Conservation (phyloP, 2,797 vertebrate species). For the Selene dorsalis region DNA sequence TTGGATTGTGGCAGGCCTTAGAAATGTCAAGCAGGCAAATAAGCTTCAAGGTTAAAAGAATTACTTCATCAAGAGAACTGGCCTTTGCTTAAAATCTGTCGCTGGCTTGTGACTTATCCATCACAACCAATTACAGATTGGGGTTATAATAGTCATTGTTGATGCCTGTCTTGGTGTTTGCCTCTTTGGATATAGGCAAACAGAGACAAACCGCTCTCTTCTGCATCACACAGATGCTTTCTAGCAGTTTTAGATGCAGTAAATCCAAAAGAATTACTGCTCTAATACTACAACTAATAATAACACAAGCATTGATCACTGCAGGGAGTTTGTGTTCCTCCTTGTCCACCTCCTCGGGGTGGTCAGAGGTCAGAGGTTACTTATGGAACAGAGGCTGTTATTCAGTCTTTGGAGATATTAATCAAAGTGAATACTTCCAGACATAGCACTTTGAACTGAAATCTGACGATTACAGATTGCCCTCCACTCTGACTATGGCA, state of each 20-base stretch:
- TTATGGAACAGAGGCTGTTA: slow-evolving; percentile 33
- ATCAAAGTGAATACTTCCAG: slow-evolving; percentile 30
- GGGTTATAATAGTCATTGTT: neutral
- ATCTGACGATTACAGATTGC: slow-evolving; percentile 1
- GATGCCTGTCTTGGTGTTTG: neutral
- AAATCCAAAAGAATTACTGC: neutral
- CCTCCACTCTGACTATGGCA: neutral
- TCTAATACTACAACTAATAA: neutral
- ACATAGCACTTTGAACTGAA: slow-evolving; percentile 19
- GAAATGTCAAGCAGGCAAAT: slow-evolving; percentile 62
- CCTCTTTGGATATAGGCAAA: slow-evolving; percentile 12
- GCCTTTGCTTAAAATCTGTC: slow-evolving; percentile 26
- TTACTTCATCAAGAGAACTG: slow-evolving; percentile 17
- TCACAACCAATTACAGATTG: slow-evolving; percentile 4
- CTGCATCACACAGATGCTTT: neutral
- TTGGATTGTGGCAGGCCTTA: slow-evolving; percentile 50
- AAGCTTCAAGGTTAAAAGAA: slow-evolving; percentile 46
- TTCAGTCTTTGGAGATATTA: slow-evolving; percentile 31
- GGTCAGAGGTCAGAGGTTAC: slow-evolving; percentile 39
- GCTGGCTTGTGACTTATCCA: slow-evolving; percentile 9
- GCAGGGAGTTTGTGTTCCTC: neutral
- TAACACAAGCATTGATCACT: slow-evolving; percentile 16
- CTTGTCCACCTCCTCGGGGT: neutral
- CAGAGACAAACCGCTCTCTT: neutral
- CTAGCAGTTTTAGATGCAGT: neutral